Evolutionary conservation across 2,888 invertebrate species (phyloP), one percentile per base, ranked within the genome.

Genomic region (Temnothorax ravouxi): DNA sequence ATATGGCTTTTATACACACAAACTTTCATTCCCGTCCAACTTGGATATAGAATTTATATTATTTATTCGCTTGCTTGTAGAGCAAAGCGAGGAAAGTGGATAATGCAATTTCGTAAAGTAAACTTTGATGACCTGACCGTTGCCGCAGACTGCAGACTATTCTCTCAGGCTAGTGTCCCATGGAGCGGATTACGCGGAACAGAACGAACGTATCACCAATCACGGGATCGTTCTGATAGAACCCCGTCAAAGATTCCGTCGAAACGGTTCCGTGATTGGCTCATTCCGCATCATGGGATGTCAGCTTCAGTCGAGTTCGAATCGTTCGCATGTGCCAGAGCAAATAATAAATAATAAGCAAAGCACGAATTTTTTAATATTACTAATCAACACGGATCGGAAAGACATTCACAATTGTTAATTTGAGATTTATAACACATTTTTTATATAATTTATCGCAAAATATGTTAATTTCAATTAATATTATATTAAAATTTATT

Each of bases 21-120:
- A 54, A 54, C 50, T 67, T 67, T 67, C n/a, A 76, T 66, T 50
- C 3, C 54, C 5, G 77, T n/a, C 9, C 15, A 29, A 41, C 13
- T 25, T 54, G 41, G 21, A 75, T 74, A 34, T 29, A 52, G 29
- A 44, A 71, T 44, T 13, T 44, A 44, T 47, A 41, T 18, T 44
- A 44, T 38, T 44, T 21, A 54, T 54, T 61, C 25, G 29, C 25
- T 34, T 52, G 34, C 38, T 25, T 13, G 13, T 47, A 52, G 2
- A n/a, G 52, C 71, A 59, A 79, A 83, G 59, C 25, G 50, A 64
- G 41, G 6, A 52, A 59, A 41, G 41, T 69, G 64, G 56, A 64
- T 84, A 84, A 82, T 52, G 44, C 61, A 74, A 84, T 84, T 84
- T 84, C 34, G 59, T 74, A 82, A 59, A 84, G 59, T 84, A 84